Conservation (phyloP, 2,888 invertebrate species). For the Nasonovia ribisnigri region DNA sequence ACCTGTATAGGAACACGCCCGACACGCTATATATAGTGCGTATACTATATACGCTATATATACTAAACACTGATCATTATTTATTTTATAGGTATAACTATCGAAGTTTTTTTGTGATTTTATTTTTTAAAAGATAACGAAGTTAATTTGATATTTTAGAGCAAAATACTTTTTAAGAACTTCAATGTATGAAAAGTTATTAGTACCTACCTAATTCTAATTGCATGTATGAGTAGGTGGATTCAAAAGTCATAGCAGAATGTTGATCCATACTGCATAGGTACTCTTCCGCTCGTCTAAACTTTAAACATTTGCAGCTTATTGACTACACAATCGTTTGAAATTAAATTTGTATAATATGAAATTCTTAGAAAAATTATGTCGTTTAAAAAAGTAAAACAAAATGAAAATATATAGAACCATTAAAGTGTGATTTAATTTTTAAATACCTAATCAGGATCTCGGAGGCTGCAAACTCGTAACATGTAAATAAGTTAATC, state of each 20-base stretch:
- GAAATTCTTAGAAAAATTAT: too few species aligned
- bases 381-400: too few species aligned
- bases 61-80: background rate
- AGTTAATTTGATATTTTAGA: background rate
- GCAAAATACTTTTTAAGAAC: background rate
- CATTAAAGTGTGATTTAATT: too few species aligned
- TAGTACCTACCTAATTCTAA: background rate
- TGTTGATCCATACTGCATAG: background rate
- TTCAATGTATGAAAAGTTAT: background rate
- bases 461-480: too few species aligned
- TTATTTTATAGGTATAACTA: background rate
- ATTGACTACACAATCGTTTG: background rate
- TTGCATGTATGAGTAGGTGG: background rate
- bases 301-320: background rate
- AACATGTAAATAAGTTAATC: too few species aligned
- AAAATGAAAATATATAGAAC: too few species aligned
- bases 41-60: too few species aligned
- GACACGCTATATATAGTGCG: background rate
- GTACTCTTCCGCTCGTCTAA: too few species aligned
- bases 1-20: background rate
- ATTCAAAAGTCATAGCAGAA: background rate
- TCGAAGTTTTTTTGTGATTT: background rate
- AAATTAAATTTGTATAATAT: background rate
- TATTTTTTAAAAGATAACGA: background rate
- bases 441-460: too few species aligned